These are phyloP conservation scores for Huso huso DNA, from an alignment of 2,797 vertebrate genomes.

Conservation along the genomic window DNA sequence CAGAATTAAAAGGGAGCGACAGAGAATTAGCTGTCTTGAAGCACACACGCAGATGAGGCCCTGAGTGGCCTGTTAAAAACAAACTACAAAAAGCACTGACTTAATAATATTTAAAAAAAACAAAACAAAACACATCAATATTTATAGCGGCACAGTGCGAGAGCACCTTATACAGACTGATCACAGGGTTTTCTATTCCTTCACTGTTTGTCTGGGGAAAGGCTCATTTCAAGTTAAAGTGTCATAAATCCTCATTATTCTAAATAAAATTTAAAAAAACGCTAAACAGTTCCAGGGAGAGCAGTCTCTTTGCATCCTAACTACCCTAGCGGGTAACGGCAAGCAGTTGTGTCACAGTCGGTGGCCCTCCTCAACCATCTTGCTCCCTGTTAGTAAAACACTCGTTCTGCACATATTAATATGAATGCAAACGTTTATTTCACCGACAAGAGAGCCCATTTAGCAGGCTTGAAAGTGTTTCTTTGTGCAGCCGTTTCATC, in stretches of 20 bases:
- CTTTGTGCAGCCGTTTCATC: no score
- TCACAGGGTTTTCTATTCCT: no score
- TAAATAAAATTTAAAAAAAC: slow-evolving; percentile 92
- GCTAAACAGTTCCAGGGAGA: slow-evolving; percentile 89
- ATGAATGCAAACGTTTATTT: slow-evolving; percentile 72
- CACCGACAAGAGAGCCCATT: slow-evolving; percentile 38
- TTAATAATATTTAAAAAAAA: no score
- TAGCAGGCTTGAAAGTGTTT: no score
- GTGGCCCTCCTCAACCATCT: slow-evolving; percentile 89
- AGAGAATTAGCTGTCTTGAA: no score
- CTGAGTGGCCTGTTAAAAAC: no score
- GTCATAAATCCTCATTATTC: slow-evolving; percentile 99
- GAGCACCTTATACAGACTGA: slow-evolving; percentile 5
- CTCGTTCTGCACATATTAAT: slow-evolving; percentile 73
- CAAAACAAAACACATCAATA: no score
- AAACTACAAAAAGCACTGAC: no score
- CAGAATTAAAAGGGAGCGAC: no score
- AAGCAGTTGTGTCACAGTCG: slow-evolving; percentile 97
- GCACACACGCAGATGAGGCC: no score
- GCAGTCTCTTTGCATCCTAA: slow-evolving; percentile 92
- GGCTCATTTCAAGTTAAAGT: slow-evolving; percentile 44
- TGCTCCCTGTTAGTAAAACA: slow-evolving; percentile 95
- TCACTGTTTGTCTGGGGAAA: slow-evolving; percentile 7
- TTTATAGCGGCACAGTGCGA: background rate
- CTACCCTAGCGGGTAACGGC: slow-evolving; percentile 88